A percentile compares a stretch with the other conserved stretches of the same genome.
Evolutionary conservation across 2,888 invertebrate genomes (phyloP).

Genomic region (Colostygia pectinataria): DNA sequence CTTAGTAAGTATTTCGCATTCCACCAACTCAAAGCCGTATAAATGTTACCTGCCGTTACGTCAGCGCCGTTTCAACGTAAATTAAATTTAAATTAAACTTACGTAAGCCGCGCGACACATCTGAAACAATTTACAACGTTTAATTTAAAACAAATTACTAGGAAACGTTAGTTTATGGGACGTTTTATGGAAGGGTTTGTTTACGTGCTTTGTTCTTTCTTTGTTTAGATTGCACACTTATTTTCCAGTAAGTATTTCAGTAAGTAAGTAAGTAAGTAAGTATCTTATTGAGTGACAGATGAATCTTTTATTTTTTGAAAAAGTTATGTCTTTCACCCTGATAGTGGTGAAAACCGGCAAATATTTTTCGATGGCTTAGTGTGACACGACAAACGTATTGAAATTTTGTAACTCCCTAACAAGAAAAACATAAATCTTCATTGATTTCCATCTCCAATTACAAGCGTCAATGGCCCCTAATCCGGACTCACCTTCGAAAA

Average conservation of each 20-base stretch:
- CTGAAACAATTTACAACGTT: conserved; percentile 33
- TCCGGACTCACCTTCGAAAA: conserved; percentile 2
- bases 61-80: conserved; percentile 13
- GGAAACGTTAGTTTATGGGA: background rate
- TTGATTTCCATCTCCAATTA: conserved; percentile 6
- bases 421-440: background rate
- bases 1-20: background rate
- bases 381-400: too few relatives aligned
- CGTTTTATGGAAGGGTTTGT: too few relatives aligned
- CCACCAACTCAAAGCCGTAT: background rate
- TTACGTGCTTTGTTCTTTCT: too few relatives aligned
- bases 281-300: too few relatives aligned
- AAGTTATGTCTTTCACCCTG: too few relatives aligned
- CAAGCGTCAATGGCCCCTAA: conserved; percentile 1
- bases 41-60: conserved; percentile 15
- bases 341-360: too few relatives aligned
- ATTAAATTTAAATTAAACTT: conserved; percentile 33
- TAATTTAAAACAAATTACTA: conserved; percentile 25
- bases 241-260: too few relatives aligned
- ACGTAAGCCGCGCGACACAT: conserved; percentile 23
- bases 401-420: too few relatives aligned
- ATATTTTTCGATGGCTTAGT: too few relatives aligned
- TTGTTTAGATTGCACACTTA: too few relatives aligned
- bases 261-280: too few relatives aligned
- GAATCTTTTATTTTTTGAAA: too few relatives aligned